Conservation (phyloP, 2,113 vertebrate species). For the Mormoops blainvillei region DNA sequence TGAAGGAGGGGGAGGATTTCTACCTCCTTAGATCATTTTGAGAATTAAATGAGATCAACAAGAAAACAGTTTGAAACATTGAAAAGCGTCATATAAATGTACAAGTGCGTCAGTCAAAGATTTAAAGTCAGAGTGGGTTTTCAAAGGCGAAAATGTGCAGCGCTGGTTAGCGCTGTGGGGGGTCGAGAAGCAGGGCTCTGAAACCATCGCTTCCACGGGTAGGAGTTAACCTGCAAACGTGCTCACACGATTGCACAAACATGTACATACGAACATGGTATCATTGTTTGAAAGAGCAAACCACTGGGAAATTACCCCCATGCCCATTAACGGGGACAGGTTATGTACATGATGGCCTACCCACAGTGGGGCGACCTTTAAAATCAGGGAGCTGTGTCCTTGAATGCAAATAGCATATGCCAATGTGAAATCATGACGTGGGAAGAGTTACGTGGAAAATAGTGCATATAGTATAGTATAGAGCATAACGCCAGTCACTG, state of each 20-base stretch:
- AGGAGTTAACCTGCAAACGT: background rate
- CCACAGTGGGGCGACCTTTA: background rate
- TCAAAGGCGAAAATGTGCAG: background rate
- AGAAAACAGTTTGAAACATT: background rate
- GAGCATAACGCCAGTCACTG: background rate
- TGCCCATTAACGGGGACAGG: no score
- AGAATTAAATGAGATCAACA: background rate
- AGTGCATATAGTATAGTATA: background rate
- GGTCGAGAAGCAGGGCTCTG: background rate
- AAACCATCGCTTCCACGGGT: background rate
- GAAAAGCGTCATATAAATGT: background rate
- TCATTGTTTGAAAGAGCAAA: background rate
- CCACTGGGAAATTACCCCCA: background rate
- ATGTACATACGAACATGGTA: background rate
- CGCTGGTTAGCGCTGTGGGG: background rate
- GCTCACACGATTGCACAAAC: background rate
- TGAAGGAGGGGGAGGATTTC: background rate
- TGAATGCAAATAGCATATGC: background rate
- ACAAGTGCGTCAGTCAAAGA: background rate
- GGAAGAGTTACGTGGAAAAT: background rate
- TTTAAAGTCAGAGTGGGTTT: background rate
- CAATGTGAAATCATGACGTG: background rate
- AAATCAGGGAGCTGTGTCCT: background rate
- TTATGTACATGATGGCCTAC: background rate
- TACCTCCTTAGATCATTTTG: background rate